A percentile compares a stretch with the other conserved stretches of the same genome.
phyloP scores from a whole-genome alignment of 1,140 invertebrate genomes.

The Pseudomyrmex gracilis region DNA sequence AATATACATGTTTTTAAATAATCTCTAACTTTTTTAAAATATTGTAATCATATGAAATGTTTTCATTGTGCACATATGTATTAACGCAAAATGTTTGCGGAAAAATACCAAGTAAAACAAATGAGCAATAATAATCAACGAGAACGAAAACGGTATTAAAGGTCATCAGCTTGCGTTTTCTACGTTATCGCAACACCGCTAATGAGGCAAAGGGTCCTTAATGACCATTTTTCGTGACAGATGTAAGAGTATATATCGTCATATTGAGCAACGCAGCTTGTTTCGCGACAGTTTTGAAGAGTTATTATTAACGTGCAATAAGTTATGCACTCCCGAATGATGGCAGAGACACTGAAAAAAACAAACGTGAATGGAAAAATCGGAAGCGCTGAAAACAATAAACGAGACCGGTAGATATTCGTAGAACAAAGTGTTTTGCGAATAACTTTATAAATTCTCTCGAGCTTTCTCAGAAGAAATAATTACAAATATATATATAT shows the following conservation, averaged over 20 bases:
- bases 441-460: constrained; percentile 51
- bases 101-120: constrained; percentile 4
- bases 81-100: constrained; percentile 40
- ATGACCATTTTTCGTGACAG: constrained; percentile 70
- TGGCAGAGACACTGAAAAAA: not conserved
- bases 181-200: constrained; percentile 56
- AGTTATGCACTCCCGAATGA: not conserved
- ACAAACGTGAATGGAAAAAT: not conserved
- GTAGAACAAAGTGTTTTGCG: constrained; percentile 64
- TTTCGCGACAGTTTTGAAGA: constrained; percentile 7
- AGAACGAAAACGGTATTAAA: constrained; percentile 68
- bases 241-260: constrained; percentile 60
- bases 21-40: not conserved
- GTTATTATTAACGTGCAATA: constrained; percentile 51
- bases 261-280: constrained; percentile 43
- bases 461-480: constrained; percentile 57
- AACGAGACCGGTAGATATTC: constrained; percentile 64
- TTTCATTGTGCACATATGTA: no score
- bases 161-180: constrained; percentile 64
- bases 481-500: constrained; percentile 72
- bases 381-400: no score
- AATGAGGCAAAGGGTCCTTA: constrained; percentile 63
- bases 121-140: constrained; percentile 52
- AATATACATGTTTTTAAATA: not conserved
- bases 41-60: no score